phyloP scores from a whole-genome alignment of 2,113 vertebrate species.

The Toxostoma redivivum region DNA sequence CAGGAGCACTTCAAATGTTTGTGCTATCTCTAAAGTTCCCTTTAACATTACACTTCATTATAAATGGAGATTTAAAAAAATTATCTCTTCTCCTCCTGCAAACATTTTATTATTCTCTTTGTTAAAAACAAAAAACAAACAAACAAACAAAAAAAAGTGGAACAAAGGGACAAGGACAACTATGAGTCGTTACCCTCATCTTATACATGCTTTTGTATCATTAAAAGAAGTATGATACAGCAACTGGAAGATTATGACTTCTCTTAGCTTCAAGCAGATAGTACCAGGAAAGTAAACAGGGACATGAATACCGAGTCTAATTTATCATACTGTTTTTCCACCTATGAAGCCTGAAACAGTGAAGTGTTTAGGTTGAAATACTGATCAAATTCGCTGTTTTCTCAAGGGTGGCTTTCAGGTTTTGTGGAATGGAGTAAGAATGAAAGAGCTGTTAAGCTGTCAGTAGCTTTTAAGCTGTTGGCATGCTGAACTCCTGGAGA shows the following conservation, averaged over 20 bases:
- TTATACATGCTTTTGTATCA: background rate
- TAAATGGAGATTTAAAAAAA: background rate
- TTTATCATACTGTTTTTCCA: background rate
- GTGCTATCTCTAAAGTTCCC: background rate
- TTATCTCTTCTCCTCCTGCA: background rate
- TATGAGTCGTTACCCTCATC: background rate
- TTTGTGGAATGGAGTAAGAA: background rate
- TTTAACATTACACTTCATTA: background rate
- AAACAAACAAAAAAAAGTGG: background rate
- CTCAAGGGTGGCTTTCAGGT: background rate
- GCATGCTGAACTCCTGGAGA: background rate
- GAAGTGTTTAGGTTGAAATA: constrained; percentile 14
- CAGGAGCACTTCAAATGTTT: background rate
- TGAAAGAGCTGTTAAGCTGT: constrained; percentile 25
- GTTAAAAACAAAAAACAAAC: background rate
- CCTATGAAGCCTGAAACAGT: background rate
- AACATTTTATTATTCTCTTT: background rate
- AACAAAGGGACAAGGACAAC: background rate
- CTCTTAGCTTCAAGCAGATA: constrained; percentile 16
- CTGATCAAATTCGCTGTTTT: constrained; percentile 17
- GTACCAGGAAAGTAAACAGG: background rate
- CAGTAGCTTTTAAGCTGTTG: constrained; percentile 3
- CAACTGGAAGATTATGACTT: constrained; percentile 8
- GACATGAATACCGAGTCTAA: background rate
- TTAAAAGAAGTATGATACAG: background rate